Evolutionary conservation across 2,888 invertebrate genomes (phyloP), one percentile per base, ranked within the genome.

Genomic region (Antitype chi): DNA sequence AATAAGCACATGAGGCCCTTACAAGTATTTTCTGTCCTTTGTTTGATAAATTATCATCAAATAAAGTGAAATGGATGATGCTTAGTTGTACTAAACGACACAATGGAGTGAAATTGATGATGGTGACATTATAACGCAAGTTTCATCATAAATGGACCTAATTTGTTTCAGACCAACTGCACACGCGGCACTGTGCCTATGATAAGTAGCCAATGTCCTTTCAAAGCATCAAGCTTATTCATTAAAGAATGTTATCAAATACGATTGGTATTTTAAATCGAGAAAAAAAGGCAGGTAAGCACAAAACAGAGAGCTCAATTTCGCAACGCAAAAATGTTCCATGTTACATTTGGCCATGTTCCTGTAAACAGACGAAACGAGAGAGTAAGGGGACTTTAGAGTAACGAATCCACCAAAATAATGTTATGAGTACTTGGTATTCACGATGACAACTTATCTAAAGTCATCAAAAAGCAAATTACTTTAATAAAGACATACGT

Each of bases 401-500:
- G 1, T 20, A 17, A n/a, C 6, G 0, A 28, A 28, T 17, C 23
- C 20, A 59, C 2, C 25, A 49, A 49, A 49, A n/a, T 2, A 70
- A 11, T 43, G 9, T 43, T 43, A 9, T 1, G 9, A 43, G 0
- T 43, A 47, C 43, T 47, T 47, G 13, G 20, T 49, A 49, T 52
- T 52, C 32, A 52, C 52, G 52, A 32, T 6, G 9, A 23, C 23
- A 0, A 52, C 6, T 32, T 17, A 20, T 32, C n/a, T 17, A 67
- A 52, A 57, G 23, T 59, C 47, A 53, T 53, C 25, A 72, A 52
- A 25, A 53, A 79, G 3, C 25, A 43, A 80, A 59, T 59, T 32
- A 53, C 43, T 68, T n/a, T 11, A 75, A 79, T 80, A 68, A 79
- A 80, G 80, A 81, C 64, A 76, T 60, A 70, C 20, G 62, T 66